These are phyloP conservation scores for Balaeniceps rex DNA, from an alignment of 2,113 vertebrate genomes.

Conservation along the genomic window DNA sequence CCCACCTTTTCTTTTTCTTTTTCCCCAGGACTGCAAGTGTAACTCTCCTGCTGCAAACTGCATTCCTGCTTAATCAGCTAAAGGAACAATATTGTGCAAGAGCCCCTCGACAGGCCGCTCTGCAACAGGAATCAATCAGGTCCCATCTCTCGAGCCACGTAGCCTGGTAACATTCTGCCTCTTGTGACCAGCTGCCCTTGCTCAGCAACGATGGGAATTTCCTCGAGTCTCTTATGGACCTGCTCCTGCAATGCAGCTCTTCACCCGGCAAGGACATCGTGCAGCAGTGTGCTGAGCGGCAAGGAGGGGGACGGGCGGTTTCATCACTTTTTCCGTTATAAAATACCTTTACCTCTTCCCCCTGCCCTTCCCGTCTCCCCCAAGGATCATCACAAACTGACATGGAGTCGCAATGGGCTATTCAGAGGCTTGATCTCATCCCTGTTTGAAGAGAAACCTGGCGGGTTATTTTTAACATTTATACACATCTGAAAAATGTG, in stretches of 20 bases:
- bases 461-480: conserved; percentile 22
- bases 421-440: conserved; percentile 21
- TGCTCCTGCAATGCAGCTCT: not conserved
- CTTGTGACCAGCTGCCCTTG: not conserved
- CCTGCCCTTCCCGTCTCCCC: not conserved
- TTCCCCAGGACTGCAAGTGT: not conserved
- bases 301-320: not conserved
- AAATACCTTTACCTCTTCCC: not conserved
- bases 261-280: not conserved
- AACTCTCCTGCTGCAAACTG: not conserved
- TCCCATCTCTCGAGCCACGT: not conserved
- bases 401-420: not conserved
- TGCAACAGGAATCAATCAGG: not conserved
- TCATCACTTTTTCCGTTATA: not conserved
- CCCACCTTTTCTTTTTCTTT: not conserved
- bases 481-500: not conserved
- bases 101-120: not conserved
- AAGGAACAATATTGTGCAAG: not conserved
- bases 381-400: not conserved
- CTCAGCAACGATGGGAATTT: not conserved
- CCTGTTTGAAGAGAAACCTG: not conserved
- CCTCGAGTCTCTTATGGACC: not conserved
- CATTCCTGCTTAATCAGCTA: not conserved
- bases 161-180: not conserved
- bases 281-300: accelerated